Percentiles rank a stretch among this genome's conserved stretches.
Conservation (phyloP, 2,888 invertebrate genomes). For the Stenolophus ochropezus region DNA sequence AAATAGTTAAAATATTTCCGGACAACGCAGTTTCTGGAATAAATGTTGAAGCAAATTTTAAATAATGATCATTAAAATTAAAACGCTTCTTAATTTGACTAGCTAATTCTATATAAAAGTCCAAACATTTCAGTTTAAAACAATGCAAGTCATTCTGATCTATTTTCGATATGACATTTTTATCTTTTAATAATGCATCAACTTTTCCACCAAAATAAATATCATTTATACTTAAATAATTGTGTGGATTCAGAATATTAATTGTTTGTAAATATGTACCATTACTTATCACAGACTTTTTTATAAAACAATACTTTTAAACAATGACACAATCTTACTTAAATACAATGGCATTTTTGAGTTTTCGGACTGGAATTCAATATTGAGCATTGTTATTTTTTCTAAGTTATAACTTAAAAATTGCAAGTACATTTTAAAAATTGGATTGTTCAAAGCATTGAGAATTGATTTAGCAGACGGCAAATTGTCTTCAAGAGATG, state of each 20-base stretch:
- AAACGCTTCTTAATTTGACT: conserved; percentile 39
- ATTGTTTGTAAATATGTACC: background rate
- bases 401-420: conserved; percentile 31
- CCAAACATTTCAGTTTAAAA: conserved; percentile 33
- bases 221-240: conserved; percentile 1
- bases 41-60: conserved; percentile 41
- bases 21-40: conserved; percentile 18
- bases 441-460: conserved; percentile 51
- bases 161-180: background rate
- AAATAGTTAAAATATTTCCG: conserved; percentile 13
- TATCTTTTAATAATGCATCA: conserved; percentile 26
- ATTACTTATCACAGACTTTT: too few relatives aligned
- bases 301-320: too few relatives aligned
- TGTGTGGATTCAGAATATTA: conserved; percentile 9
- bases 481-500: conserved; percentile 58
- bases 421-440: conserved; percentile 52
- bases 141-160: background rate
- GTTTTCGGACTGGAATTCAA: conserved; percentile 30
- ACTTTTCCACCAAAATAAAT: conserved; percentile 42
- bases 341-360: conserved; percentile 30
- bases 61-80: conserved; percentile 41
- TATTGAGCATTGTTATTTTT: conserved; percentile 3
- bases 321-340: background rate
- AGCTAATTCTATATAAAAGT: conserved; percentile 33
- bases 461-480: conserved; percentile 58